phyloP scores from a whole-genome alignment of 2,797 vertebrate species.

The Typhlichthys eigenmanni region DNA sequence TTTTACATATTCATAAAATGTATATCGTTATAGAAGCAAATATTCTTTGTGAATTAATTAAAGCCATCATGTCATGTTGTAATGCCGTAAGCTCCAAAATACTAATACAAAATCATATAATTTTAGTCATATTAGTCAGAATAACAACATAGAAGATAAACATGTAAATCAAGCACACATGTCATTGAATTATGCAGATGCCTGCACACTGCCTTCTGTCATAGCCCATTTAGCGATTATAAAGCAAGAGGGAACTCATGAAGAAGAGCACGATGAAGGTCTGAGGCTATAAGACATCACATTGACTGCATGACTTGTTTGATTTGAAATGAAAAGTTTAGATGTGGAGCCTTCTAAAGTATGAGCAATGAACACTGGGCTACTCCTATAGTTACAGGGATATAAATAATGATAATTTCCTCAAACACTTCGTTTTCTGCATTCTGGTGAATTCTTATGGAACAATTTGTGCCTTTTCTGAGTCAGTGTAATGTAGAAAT shows the following conservation, averaged over 20 bases:
- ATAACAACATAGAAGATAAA: no score
- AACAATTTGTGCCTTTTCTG: no score
- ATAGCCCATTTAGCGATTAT: slow-evolving; percentile 22
- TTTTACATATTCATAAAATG: no score
- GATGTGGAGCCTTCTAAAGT: no score
- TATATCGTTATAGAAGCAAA: no score
- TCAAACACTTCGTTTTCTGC: no score
- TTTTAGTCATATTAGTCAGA: neutral
- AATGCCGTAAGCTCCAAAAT: neutral
- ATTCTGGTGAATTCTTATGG: no score
- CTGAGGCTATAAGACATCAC: slow-evolving; percentile 20
- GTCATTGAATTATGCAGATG: neutral
- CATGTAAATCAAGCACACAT: no score
- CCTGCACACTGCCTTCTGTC: slow-evolving; percentile 9
- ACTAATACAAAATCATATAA: neutral
- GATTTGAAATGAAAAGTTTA: slow-evolving; percentile 1
- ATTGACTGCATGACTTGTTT: slow-evolving; percentile 40
- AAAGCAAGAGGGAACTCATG: neutral
- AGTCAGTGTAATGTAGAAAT: no score
- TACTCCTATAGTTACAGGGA: no score
- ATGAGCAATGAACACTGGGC: no score
- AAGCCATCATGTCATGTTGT: neutral
- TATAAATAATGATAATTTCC: no score
- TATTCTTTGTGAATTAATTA: neutral
- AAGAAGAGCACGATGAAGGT: slow-evolving; percentile 3